phyloP scores from a whole-genome alignment of 2,888 invertebrate genomes.

The Crioceris asparagi region DNA sequence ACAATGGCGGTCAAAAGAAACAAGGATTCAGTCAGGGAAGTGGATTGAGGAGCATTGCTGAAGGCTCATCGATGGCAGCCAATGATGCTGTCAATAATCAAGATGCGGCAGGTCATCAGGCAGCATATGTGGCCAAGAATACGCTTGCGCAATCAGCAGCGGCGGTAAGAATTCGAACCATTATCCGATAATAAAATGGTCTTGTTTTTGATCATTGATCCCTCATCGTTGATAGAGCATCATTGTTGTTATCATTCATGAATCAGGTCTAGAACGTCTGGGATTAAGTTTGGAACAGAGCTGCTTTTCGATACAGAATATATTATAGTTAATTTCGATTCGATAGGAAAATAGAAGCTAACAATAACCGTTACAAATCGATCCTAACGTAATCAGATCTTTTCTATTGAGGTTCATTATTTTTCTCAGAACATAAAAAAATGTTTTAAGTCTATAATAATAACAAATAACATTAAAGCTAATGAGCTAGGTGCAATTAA shows the following conservation, averaged over 20 bases:
- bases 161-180: constrained; percentile 28
- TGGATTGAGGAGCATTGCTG: constrained; percentile 58
- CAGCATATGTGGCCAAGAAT: constrained; percentile 68
- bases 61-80: constrained; percentile 66
- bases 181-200: no score
- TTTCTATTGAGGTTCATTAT: no score
- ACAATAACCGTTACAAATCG: background rate
- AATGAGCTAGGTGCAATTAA: no score
- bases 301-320: no score
- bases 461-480: no score
- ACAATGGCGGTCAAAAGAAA: constrained; percentile 28
- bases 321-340: background rate
- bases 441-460: no score
- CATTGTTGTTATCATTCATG: no score
- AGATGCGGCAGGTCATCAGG: constrained; percentile 65
- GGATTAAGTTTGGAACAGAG: no score
- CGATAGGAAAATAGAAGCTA: background rate
- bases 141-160: constrained; percentile 66
- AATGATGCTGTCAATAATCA: constrained; percentile 62
- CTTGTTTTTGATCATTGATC: no score
- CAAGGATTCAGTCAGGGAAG: constrained; percentile 58
- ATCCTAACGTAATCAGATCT: background rate
- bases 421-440: no score
- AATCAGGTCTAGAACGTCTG: no score
- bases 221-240: no score